Base-by-base conservation (phyloP, 1,140 invertebrate genomes). In the Drosophila subpulchrella region DNA sequence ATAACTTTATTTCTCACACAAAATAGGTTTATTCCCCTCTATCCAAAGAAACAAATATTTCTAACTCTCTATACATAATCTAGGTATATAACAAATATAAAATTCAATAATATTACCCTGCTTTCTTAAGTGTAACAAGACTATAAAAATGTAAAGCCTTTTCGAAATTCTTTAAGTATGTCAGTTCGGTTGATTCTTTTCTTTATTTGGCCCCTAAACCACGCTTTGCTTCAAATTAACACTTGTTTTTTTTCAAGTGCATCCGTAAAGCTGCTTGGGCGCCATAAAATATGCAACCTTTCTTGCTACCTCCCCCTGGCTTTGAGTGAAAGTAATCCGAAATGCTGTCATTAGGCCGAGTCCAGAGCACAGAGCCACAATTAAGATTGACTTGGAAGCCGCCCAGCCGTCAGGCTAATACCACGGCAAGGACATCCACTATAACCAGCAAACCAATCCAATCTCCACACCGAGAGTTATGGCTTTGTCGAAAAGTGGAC, bases 311-410 rank as follows among this genome's bases (percentile, higher is more conserved):
- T 48, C 8, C 39, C 41, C 34, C 42, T 27, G 34, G 36, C 65
- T 63, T 54, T 84, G 80, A 83, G 73, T 89, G 80, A 84, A 84
- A 89, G 84, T 88, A 88, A 88, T 88, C 84, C 84, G 84, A 81
- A 86, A 78, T 89, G 77, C 73, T 89, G 84, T 88, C 84, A 88
- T 89, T 88, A 88, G 75, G 78, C 75, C 50, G 44, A 60, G 58
- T 38, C 46, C 44, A 53, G 48, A 59, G 62, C 42, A 54, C 24
- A 67, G 54, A 65, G 42, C 42, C 83, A 84, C 84, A 88, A 88
- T 88, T 89, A 88, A 83, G 84, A 88, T 81, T 89, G 84, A 88
- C 84, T 89, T 58, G 84, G 68, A 76, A 67, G 79, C 73, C 59
- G 42, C 48, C 67, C 67, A 71, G 67, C 34, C 65, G 75, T 72